phyloP scores from a whole-genome alignment of 2,888 invertebrate genomes.

The Byasa hedistus region DNA sequence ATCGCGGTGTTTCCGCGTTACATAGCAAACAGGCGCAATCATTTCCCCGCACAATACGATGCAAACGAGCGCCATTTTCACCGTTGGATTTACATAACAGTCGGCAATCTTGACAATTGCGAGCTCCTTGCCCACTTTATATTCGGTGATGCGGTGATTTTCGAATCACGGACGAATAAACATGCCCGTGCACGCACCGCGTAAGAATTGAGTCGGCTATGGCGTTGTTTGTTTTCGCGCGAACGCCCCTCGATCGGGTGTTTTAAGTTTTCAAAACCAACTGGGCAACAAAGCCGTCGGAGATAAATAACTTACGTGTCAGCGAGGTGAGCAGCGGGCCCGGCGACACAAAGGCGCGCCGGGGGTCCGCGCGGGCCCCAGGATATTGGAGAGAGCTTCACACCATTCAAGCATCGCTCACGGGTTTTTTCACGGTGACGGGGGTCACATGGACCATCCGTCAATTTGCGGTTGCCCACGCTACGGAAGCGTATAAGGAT shows the following conservation, averaged over 20 bases:
- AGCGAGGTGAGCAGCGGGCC: conserved; percentile 41
- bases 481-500: conserved; percentile 17
- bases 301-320: conserved; percentile 44
- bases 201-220: conserved; percentile 27
- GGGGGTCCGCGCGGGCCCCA: conserved; percentile 47
- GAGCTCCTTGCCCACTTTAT: conserved; percentile 45
- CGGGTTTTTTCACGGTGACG: conserved; percentile 54
- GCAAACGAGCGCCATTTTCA: conserved; percentile 47
- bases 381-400: conserved; percentile 63
- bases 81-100: conserved; percentile 54
- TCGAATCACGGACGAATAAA: conserved; percentile 34
- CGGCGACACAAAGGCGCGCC: conserved; percentile 58
- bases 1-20: not conserved
- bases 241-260: conserved; percentile 26
- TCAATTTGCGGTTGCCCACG: conserved; percentile 37
- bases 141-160: conserved; percentile 57
- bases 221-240: conserved; percentile 38
- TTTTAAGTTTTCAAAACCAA: conserved; percentile 33
- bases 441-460: conserved; percentile 60
- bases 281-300: conserved; percentile 40
- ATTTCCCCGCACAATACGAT: conserved; percentile 40
- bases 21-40: conserved; percentile 11
- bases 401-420: conserved; percentile 62
- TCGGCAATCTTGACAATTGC: conserved; percentile 45
- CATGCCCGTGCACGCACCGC: not conserved